Evolutionary conservation across 2,888 invertebrate species (phyloP), one percentile per base, ranked within the genome.

Genomic region (Auanema sp.): DNA sequence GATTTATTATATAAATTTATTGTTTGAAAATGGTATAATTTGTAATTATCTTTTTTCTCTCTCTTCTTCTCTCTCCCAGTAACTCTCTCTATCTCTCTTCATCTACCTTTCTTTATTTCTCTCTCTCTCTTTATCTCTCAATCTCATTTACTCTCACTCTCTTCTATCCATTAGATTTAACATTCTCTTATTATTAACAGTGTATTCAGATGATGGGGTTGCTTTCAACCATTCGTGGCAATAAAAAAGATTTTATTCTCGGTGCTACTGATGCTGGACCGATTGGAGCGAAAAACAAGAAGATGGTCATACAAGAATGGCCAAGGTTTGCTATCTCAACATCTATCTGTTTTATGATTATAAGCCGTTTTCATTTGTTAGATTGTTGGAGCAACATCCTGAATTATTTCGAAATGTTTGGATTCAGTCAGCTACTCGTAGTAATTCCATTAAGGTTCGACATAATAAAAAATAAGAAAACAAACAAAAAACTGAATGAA

Each of bases 171-270:
- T 24, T 3, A 53, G 24, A 23, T 11, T 42, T 43, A 18, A 16
- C 33, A 8, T 33, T 33, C 33, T 3, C 33, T 5, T 33, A 5
- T 5, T 33, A 33, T 33, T 33, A 33, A n/a, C n/a, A n/a, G n/a
- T n/a, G n/a, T 33, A 33, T 33, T 33, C 33, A 33, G 40, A 75
- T 75, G 75, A 75, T 75, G 75, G 75, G 75, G 16, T 62, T 75
- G 58, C 58, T 75, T 41, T 72, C 71, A 57, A 72, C 75, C 25
- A 75, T 75, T 58, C 75, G 75, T 40, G 75, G 75, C 12, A 75
- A 75, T 53, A 64, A 69, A 40, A 72, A 75, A 44, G 56, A 58
- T 12, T 60, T 62, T 25, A 51, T 68, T 53, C 68, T 75, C 52
- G 75, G 71, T 8, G 55, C 66, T 42, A 67, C 70, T 1, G 71